Conservation (phyloP, 1,140 invertebrate genomes). For the Pteromalus puparum region DNA sequence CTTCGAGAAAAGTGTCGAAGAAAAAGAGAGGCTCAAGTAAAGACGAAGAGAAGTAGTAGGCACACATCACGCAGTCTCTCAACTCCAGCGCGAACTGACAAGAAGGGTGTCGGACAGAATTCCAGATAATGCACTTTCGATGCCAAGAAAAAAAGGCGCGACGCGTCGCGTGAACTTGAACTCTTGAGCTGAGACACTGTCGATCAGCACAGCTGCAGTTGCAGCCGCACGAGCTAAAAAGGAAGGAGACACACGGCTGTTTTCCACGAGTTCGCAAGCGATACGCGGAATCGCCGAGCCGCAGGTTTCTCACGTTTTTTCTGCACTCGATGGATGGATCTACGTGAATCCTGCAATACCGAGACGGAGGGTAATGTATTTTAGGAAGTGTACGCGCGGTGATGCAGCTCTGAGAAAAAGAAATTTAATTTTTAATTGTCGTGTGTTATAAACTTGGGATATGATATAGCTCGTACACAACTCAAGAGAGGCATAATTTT, state of each 20-base stretch:
- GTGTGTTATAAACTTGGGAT: too few species aligned
- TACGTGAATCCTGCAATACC: too few species aligned
- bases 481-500: too few species aligned
- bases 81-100: constrained; percentile 51
- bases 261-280: neutral
- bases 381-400: too few species aligned
- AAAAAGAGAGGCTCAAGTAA: neutral
- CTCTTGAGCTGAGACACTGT: constrained; percentile 44
- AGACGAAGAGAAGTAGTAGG: neutral
- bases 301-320: neutral
- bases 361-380: too few species aligned
- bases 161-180: constrained; percentile 63
- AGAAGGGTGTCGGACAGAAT: constrained; percentile 56
- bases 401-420: too few species aligned
- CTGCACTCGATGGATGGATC: too few species aligned
- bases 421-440: too few species aligned
- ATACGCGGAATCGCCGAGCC: neutral
- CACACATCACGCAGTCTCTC: neutral
- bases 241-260: neutral
- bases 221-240: too few species aligned
- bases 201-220: constrained; percentile 3
- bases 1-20: too few species aligned
- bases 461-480: too few species aligned
- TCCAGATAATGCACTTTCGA: constrained; percentile 54
- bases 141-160: constrained; percentile 62